A percentile compares a stretch with the other conserved stretches of the same genome.
Conservation (phyloP, 2,113 vertebrate species). For the Pardalotus punctatus region DNA sequence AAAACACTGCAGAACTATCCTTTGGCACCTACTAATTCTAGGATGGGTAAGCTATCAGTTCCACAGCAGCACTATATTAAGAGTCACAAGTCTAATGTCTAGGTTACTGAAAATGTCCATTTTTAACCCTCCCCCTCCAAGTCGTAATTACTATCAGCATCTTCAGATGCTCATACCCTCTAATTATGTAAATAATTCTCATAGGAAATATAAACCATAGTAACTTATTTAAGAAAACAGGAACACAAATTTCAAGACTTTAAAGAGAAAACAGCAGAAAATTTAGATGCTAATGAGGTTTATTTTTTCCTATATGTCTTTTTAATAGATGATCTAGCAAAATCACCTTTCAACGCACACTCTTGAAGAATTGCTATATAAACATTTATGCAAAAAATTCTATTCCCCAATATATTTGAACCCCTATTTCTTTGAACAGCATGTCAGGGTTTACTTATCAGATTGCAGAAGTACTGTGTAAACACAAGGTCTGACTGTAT, state of each 20-base stretch:
- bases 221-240: neutral
- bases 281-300: neutral
- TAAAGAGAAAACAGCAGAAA: neutral
- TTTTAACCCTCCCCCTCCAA: accelerated
- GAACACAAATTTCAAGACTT: neutral
- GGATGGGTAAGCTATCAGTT: neutral
- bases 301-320: neutral
- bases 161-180: neutral
- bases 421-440: neutral
- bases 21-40: neutral
- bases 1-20: neutral
- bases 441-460: neutral
- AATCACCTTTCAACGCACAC: neutral
- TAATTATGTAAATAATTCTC: neutral
- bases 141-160: neutral
- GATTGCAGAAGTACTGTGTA: neutral
- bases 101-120: neutral
- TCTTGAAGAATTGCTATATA: neutral
- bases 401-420: neutral
- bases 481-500: neutral
- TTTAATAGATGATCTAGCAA: neutral
- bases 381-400: neutral
- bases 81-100: neutral
- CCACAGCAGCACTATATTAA: neutral
- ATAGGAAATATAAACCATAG: neutral